A percentile compares a stretch with the other conserved stretches of the same genome.
Conservation (phyloP, 2,797 vertebrate species). For the Apogon hyalosoma region DNA sequence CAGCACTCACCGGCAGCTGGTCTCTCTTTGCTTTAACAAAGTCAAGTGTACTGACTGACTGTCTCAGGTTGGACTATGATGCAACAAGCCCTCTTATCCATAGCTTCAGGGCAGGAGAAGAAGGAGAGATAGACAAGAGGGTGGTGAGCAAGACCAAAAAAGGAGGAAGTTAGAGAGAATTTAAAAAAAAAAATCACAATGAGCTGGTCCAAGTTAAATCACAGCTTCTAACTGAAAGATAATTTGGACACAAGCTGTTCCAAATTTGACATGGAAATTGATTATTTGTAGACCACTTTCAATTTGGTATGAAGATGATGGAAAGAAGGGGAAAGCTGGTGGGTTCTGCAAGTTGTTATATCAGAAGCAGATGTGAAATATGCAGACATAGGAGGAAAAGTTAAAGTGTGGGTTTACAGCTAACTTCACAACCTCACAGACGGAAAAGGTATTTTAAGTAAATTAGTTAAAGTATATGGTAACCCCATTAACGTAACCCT, state of each 20-base stretch:
- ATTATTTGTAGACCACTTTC: conserved; percentile 61
- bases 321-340: conserved; percentile 29
- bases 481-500: not conserved
- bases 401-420: conserved; percentile 33
- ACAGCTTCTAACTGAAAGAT: conserved; percentile 19
- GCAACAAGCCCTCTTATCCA: conserved; percentile 77
- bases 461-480: not conserved
- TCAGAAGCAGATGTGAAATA: conserved; percentile 81
- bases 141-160: conserved; percentile 69
- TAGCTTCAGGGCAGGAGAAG: conserved; percentile 77
- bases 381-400: conserved; percentile 63
- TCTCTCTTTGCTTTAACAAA: conserved; percentile 55
- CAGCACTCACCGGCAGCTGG: conserved; percentile 73
- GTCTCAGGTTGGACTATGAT: conserved; percentile 70
- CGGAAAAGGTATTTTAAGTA: not conserved
- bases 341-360: conserved; percentile 63
- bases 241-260: conserved; percentile 49
- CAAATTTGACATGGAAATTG: conserved; percentile 51
- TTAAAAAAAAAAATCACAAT: not conserved
- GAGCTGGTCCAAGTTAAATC: conserved; percentile 42
- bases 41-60: conserved; percentile 65
- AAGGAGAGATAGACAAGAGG: conserved; percentile 61
- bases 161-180: conserved; percentile 56
- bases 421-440: conserved; percentile 10
- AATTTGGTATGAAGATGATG: conserved; percentile 34